These are phyloP conservation scores for Indicator indicator DNA, from an alignment of 2,113 vertebrate species.

Conservation along the genomic window DNA sequence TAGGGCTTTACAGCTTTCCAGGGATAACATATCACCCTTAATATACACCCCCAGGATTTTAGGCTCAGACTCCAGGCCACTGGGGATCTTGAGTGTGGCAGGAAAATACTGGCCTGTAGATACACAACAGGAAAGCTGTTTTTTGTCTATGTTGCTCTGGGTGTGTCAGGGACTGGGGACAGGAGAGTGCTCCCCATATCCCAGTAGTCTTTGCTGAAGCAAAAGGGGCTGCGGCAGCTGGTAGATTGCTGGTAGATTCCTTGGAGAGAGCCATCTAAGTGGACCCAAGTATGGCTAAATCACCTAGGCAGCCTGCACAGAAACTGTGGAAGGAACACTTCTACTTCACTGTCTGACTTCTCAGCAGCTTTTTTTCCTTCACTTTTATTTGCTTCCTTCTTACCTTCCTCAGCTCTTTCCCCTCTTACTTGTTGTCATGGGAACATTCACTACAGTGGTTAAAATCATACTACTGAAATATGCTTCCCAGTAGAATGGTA, in stretches of 20 bases:
- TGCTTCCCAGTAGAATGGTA: not conserved
- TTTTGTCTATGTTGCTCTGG: not conserved
- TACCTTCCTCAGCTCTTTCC: not conserved
- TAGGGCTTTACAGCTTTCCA: not conserved
- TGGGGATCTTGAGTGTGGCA: not conserved
- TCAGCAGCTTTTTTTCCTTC: slow-evolving; percentile 2
- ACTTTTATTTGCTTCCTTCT: slow-evolving; percentile 23
- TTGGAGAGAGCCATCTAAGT: not conserved
- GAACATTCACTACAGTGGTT: slow-evolving; percentile 35
- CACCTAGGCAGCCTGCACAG: not conserved
- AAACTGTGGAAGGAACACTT: not conserved
- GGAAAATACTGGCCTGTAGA: not conserved
- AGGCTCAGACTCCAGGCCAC: not conserved
- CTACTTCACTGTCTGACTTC: not conserved
- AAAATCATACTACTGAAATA: slow-evolving; percentile 24
- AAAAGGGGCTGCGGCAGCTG: not conserved
- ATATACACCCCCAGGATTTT: not conserved
- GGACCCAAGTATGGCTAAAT: not conserved
- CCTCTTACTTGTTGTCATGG: slow-evolving; percentile 50
- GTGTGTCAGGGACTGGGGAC: not conserved
- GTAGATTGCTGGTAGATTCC: not conserved
- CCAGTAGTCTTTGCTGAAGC: not conserved
- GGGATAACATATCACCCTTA: not conserved
- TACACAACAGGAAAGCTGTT: accelerated
- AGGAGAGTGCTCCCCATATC: not conserved